Conservation (phyloP, 2,113 vertebrate genomes). For the Marmota monax region DNA sequence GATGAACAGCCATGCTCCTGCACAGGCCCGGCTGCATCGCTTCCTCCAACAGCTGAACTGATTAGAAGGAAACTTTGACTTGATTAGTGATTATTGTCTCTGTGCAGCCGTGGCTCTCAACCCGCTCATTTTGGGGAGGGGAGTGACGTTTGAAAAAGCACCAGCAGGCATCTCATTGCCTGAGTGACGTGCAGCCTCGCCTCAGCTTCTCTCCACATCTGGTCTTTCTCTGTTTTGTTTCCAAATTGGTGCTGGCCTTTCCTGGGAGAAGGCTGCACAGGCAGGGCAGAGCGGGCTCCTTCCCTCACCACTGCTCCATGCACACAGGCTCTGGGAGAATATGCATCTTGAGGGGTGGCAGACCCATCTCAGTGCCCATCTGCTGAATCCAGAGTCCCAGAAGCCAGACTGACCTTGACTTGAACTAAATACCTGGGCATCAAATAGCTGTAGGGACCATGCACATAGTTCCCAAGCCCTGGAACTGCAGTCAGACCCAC, state of each 20-base stretch:
- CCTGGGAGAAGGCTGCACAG: not conserved
- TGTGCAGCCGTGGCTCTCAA: conserved; percentile 71
- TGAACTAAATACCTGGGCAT: not conserved
- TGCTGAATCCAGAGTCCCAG: not conserved
- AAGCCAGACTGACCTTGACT: not conserved
- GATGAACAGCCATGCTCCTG: conserved; percentile 25
- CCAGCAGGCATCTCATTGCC: conserved; percentile 78
- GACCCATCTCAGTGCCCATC: not conserved
- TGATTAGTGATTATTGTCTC: conserved; percentile 88
- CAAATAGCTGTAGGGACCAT: not conserved
- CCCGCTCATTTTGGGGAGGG: conserved; percentile 82
- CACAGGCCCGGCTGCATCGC: conserved; percentile 69
- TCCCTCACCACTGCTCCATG: not conserved
- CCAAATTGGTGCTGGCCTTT: conserved; percentile 33
- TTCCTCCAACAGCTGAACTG: conserved; percentile 87
- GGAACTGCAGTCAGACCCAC: not conserved
- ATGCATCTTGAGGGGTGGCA: not conserved
- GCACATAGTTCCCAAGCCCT: not conserved
- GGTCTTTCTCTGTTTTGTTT: conserved; percentile 63
- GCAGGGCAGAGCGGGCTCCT: not conserved
- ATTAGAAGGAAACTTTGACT: conserved; percentile 87
- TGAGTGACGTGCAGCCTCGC: conserved; percentile 63
- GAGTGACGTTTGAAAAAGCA: conserved; percentile 78
- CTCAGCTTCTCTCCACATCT: conserved; percentile 70
- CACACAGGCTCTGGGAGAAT: not conserved